Base-by-base conservation (phyloP, 2,113 vertebrate genomes). In the Hyaena hyaena region DNA sequence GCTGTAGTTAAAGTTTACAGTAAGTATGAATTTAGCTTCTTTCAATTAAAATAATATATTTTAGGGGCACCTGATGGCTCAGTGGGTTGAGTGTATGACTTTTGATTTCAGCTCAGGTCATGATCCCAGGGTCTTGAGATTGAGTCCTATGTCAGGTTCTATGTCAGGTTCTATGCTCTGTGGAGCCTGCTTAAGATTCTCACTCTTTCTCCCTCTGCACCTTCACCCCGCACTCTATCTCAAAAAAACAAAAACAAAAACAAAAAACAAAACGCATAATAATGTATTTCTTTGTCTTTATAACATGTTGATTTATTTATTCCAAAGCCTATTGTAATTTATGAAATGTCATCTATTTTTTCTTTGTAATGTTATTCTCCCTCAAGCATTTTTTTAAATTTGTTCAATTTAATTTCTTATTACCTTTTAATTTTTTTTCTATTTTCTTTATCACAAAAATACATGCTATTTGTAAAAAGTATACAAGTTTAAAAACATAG, bases 261-360 rank as follows among this genome's bases (percentile, higher is more conserved):
- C 35, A 39, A 39, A 39, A 39, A 39, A 39, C 39, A 39, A 39
- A 39, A 39, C 39, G 4, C 17, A 58, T 21, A 90, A 84, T 89
- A 65, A 61, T 98, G 58, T 73, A 0, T 94, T 91, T 92, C 0
- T 0, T 95, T 6, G 0, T 96, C 31, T 91, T 76, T 68, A 65
- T 76, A 87, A 95, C 88, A 88, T 83, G 98, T 79, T 66, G 71
- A 92, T 86, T 98, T 97, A 84, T 97, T 97, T 73, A 7, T 93
- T 97, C 69, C 39, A 97, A 93, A 33, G 16, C 39, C 26, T 81
- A 16, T 14, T 69, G 82, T 79, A 69, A 81, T 74, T 92, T 88
- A 45, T 90, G 86, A 53, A 65, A 94, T 94, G 28, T 71, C 77
- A n/a, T 45, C 43, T 96, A 76, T 95, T 81, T 97, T 95, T 97